These are phyloP conservation scores for Falco cherrug DNA, from an alignment of 2,797 vertebrate species.

Conservation along the genomic window DNA sequence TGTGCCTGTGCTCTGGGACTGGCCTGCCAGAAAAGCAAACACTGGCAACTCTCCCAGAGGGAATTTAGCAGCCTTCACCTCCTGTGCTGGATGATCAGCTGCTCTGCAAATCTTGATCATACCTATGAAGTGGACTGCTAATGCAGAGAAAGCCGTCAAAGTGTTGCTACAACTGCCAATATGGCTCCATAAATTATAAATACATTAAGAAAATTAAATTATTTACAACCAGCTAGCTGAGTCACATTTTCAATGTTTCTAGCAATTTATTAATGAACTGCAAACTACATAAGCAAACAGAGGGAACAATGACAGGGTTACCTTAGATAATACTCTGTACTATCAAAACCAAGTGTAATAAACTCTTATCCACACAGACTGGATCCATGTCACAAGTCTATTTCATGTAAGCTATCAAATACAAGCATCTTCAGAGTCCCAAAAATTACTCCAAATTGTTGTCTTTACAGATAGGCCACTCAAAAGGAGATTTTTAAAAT, in stretches of 20 bases:
- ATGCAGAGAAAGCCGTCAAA: background rate
- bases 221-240: background rate
- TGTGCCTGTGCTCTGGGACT: background rate
- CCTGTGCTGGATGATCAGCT: background rate
- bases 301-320: background rate
- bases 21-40: background rate
- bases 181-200: background rate
- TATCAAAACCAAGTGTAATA: background rate
- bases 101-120: background rate
- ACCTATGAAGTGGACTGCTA: background rate
- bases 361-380: background rate
- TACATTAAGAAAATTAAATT: background rate
- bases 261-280: constrained; percentile 10
- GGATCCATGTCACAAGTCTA: background rate
- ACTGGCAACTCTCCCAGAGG: background rate
- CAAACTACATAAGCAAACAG: background rate
- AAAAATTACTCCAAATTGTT: background rate
- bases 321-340: background rate
- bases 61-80: background rate
- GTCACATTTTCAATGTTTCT: background rate
- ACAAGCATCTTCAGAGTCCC: background rate
- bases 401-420: background rate
- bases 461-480: background rate
- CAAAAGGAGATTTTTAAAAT: background rate
- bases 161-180: background rate